Evolutionary conservation across 2,888 invertebrate genomes (phyloP).

Genomic region (Trichopria drosophilae): DNA sequence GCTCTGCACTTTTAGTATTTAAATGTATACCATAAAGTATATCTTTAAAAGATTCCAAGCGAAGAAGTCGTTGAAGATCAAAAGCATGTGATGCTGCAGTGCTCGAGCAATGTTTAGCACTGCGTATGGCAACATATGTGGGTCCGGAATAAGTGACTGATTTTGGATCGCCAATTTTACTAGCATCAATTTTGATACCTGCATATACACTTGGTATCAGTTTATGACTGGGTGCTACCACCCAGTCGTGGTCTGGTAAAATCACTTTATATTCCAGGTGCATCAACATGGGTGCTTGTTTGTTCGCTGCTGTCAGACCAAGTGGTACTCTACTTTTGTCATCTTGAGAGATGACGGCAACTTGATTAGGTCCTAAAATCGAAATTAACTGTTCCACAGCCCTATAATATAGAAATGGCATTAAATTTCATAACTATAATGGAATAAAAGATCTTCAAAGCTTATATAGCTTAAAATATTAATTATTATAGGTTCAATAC

Average conservation of each 20-base stretch:
- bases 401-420: too few species aligned
- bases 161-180: slow-evolving; percentile 41
- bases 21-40: too few species aligned
- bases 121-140: slow-evolving; percentile 51
- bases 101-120: slow-evolving; percentile 41
- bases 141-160: slow-evolving; percentile 53
- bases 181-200: slow-evolving; percentile 37
- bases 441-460: too few species aligned
- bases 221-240: slow-evolving; percentile 45
- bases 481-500: too few species aligned
- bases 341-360: slow-evolving; percentile 43
- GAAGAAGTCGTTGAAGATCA: slow-evolving; percentile 10
- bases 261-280: slow-evolving; percentile 39
- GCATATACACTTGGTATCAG: slow-evolving; percentile 49
- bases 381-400: slow-evolving; percentile 38
- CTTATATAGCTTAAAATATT: too few species aligned
- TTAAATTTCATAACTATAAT: too few species aligned
- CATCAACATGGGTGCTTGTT: slow-evolving; percentile 49
- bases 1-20: not conserved
- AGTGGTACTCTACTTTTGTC: slow-evolving; percentile 51
- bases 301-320: slow-evolving; percentile 52
- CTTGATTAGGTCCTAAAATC: slow-evolving; percentile 36
- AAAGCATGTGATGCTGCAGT: slow-evolving; percentile 41
- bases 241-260: slow-evolving; percentile 48
- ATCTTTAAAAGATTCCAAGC: slow-evolving; percentile 32